Evolutionary conservation across 2,797 vertebrate genomes (phyloP).

Genomic region (Sparus aurata): DNA sequence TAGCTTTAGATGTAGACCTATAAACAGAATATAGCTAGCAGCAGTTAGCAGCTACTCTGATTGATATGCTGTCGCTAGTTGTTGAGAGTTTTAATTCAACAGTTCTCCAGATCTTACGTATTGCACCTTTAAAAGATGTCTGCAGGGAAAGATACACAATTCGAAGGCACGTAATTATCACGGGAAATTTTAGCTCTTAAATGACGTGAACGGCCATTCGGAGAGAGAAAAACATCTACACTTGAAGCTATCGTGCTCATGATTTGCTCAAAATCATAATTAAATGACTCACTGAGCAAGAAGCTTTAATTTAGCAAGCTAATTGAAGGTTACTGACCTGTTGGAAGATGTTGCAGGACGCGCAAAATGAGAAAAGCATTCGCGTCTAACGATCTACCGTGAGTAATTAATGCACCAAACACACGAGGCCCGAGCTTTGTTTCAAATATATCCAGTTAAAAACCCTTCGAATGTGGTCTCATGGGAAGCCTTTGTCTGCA

Average conservation of each 20-base stretch:
- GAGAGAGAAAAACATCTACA: neutral
- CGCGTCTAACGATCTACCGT: neutral
- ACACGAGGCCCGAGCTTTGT: neutral
- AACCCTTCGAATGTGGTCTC: slow-evolving; percentile 2
- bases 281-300: slow-evolving; percentile 13
- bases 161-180: neutral
- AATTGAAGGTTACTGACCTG: slow-evolving; percentile 20
- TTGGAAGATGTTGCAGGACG: neutral
- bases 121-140: neutral
- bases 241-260: neutral
- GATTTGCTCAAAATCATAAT: slow-evolving; percentile 23
- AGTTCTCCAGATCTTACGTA: too few species aligned
- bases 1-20: too few species aligned
- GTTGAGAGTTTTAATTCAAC: too few species aligned
- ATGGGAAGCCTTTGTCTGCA: slow-evolving; percentile 32
- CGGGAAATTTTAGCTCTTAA: neutral
- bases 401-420: slow-evolving; percentile 11
- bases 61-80: too few species aligned
- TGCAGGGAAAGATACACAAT: neutral
- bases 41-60: too few species aligned
- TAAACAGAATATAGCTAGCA: too few species aligned
- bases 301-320: slow-evolving; percentile 5
- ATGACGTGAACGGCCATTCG: neutral
- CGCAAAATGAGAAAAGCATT: neutral
- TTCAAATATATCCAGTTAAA: slow-evolving; percentile 16